Conservation (phyloP, 2,797 vertebrate species). For the Sebastes wilsoni region DNA sequence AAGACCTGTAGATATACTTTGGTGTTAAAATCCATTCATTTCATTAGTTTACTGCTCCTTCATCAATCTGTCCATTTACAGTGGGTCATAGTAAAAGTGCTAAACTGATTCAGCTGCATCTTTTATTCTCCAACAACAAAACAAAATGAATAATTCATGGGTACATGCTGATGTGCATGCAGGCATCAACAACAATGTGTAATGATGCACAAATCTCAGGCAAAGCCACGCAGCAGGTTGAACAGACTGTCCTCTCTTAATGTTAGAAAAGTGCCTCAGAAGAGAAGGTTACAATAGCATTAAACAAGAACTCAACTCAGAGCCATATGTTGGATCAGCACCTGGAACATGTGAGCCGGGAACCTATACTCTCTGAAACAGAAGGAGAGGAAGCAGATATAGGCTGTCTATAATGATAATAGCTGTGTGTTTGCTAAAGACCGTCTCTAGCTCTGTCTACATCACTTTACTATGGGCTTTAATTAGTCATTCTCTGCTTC, state of each 20-base stretch:
- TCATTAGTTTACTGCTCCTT: background rate
- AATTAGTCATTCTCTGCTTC: background rate
- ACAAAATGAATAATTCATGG: background rate
- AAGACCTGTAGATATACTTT: background rate
- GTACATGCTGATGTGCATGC: too few relatives aligned
- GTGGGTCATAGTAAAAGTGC: background rate
- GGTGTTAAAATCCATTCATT: background rate
- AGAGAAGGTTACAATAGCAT: background rate
- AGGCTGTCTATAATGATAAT: conserved; percentile 30
- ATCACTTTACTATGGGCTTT: background rate
- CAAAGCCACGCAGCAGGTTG: background rate
- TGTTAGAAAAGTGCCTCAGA: background rate
- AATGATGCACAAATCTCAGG: background rate
- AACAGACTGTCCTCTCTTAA: background rate
- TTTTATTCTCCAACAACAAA: background rate
- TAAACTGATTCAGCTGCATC: background rate
- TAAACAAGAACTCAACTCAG: background rate
- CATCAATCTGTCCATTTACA: background rate
- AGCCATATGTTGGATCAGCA: background rate
- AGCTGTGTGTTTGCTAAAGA: conserved; percentile 12
- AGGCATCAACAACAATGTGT: background rate
- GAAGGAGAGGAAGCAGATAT: conserved; percentile 9
- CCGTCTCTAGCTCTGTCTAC: background rate
- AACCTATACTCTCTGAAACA: background rate
- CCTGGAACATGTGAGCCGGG: background rate